Evolutionary conservation across 2,113 vertebrate genomes (phyloP).

Genomic region (Lampris incognitus): DNA sequence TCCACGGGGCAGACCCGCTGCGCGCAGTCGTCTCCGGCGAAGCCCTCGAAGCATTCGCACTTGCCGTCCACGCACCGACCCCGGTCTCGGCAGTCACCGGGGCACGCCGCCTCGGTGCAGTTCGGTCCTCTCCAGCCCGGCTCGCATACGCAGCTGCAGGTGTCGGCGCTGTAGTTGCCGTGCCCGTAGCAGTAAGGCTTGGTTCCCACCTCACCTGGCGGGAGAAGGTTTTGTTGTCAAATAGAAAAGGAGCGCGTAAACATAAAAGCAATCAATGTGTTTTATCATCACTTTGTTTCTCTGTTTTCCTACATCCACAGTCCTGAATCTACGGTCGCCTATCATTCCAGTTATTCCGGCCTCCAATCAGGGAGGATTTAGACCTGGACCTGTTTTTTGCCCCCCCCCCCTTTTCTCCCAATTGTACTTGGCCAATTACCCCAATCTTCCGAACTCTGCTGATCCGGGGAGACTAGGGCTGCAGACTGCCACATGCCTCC

Average conservation of each 20-base stretch:
- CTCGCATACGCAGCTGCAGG: constrained; percentile 84
- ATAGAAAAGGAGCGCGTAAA: constrained; percentile 9
- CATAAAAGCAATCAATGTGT: constrained; percentile 14
- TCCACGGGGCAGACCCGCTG: constrained; percentile 79
- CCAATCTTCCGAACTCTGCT: no score
- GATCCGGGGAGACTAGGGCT: no score
- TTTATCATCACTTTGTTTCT: not conserved
- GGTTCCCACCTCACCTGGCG: constrained; percentile 85
- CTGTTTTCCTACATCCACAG: no score
- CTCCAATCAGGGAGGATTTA: no score
- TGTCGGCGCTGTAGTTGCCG: constrained; percentile 90
- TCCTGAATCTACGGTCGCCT: no score
- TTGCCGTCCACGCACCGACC: constrained; percentile 88
- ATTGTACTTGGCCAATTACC: no score
- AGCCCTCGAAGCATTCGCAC: constrained; percentile 91
- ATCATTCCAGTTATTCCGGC: no score
- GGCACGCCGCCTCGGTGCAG: constrained; percentile 88
- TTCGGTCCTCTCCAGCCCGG: constrained; percentile 87
- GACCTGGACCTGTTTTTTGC: no score
- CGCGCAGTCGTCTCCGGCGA: constrained; percentile 84
- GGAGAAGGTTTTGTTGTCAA: rapidly evolving
- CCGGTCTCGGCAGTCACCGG: constrained; percentile 85
- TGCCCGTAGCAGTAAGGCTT: constrained; percentile 88
- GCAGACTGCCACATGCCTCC: no score
- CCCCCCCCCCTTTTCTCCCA: no score